A percentile compares a stretch with the other conserved stretches of the same genome.
Evolutionary conservation across 2,888 invertebrate genomes (phyloP).

Genomic region (Griposia aprilina): DNA sequence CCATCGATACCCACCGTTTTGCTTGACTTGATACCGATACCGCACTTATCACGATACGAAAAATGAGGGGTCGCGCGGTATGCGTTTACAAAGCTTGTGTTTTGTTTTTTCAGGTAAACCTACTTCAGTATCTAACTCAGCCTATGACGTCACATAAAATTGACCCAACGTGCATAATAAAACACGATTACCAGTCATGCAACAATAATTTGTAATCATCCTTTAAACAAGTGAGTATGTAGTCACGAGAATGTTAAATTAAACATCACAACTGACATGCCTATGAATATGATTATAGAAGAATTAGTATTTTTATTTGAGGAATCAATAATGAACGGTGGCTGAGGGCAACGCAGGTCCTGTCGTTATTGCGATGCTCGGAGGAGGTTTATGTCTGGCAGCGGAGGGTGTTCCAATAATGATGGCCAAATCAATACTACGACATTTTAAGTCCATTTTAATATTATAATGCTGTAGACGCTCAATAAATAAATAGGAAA

Average conservation of each 20-base stretch:
- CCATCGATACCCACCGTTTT: neutral
- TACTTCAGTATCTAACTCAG: neutral
- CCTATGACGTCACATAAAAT: slow-evolving; percentile 51
- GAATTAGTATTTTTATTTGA: neutral
- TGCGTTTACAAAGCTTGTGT: neutral
- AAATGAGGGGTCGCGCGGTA: neutral
- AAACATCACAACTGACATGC: slow-evolving; percentile 24
- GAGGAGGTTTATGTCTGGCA: neutral
- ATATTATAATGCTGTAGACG: neutral
- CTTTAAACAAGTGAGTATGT: slow-evolving; percentile 51
- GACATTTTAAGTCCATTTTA: neutral
- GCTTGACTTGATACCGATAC: slow-evolving; percentile 20
- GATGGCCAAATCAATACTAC: neutral
- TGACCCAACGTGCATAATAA: slow-evolving; percentile 44
- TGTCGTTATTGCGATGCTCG: neutral
- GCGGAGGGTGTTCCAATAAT: neutral
- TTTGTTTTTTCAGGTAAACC: slow-evolving; percentile 11
- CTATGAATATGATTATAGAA: slow-evolving; percentile 29
- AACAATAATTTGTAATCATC: slow-evolving; percentile 61
- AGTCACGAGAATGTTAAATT: slow-evolving; percentile 45
- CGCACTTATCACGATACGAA: neutral
- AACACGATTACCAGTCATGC: slow-evolving; percentile 63
- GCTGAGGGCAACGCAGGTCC: neutral
- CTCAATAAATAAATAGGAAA: neutral
- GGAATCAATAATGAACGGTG: neutral